A percentile compares a stretch with the other conserved stretches of the same genome.
phyloP scores from a whole-genome alignment of 1,140 invertebrate species.

The Drosophila sulfurigaster region DNA sequence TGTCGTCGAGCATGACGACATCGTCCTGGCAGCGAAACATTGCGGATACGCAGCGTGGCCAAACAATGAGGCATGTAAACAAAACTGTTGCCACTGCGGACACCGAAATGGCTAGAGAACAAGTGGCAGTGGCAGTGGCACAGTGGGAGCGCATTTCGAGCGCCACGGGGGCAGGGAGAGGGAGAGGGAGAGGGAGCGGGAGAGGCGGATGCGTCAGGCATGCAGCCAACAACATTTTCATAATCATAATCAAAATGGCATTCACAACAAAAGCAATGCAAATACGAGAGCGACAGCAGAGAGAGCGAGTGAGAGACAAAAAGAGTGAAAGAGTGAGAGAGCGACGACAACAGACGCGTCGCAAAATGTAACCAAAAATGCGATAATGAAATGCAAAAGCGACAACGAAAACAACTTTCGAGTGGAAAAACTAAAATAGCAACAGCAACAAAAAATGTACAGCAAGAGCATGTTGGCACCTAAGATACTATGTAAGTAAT shows the following conservation, averaged over 20 bases:
- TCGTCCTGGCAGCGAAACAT: conserved; percentile 52
- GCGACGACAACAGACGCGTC: conserved; percentile 70
- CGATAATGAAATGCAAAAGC: conserved; percentile 75
- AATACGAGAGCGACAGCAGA: conserved; percentile 61
- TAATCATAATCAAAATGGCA: conserved; percentile 83
- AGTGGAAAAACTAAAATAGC: conserved; percentile 38
- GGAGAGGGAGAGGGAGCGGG: not conserved
- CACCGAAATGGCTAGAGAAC: conserved; percentile 11
- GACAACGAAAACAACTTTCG: conserved; percentile 48
- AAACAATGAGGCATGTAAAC: conserved; percentile 82
- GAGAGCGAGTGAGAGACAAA: no score
- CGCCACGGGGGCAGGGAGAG: no score
- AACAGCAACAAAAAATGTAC: conserved; percentile 1
- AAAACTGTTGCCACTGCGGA: conserved; percentile 60
- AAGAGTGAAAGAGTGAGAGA: not conserved
- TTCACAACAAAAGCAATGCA: conserved; percentile 82
- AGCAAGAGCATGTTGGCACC: not conserved
- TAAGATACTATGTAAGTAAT: not conserved
- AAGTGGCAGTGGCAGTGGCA: conserved; percentile 2
- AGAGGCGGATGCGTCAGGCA: conserved; percentile 18
- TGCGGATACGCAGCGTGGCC: conserved; percentile 68
- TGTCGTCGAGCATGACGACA: conserved; percentile 45
- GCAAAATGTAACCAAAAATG: conserved; percentile 81
- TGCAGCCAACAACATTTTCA: conserved; percentile 75
- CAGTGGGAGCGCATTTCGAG: not conserved